Base-by-base conservation (phyloP, 2,797 vertebrate genomes). In the Sparus aurata region DNA sequence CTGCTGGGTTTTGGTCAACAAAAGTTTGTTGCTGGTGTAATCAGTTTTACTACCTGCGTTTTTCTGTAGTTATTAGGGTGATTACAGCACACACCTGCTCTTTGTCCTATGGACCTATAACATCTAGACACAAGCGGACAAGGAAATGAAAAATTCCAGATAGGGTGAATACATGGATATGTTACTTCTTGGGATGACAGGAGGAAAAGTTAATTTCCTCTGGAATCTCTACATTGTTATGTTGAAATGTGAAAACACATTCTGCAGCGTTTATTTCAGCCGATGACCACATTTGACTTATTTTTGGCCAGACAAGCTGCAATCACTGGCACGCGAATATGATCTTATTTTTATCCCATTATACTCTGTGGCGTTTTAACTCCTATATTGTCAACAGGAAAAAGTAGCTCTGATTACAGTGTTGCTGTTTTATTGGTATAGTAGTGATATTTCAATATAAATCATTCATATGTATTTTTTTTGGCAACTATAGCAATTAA, bases 171-270 rank as follows among this genome's bases (percentile, higher is more conserved):
- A 27, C 2, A 34, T 57, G 41, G 64, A 18, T 18, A 30, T 69
- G 49, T 2, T 6, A 0, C 22, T 46, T 63, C n/a, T 17, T 23
- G 18, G 3, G n/a, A 53, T 57, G 46, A 55, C 12, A 30, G 12
- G 16, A 64, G 73, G 67, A 85, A 82, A 74, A 67, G 6, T 60
- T 43, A 25, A 1, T 78, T 73, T 75, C 18, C 52, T 62, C 20
- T 66, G 18, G 59, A 74, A 66, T 77, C 46, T 69, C 57, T 43
- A 10, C 6, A 10, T 38, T 61, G 3, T 20, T 47, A 25, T 47
- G 12, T 62, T 30, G 12, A 61, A 61, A 59, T 25, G 52, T 49
- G 20, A 60, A 53, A 46, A 53, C 12, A 43, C 52, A 12, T 43
- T 41, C 12, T 38, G 0, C 12, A 53, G 6, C 59, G 5, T 69